Evolutionary conservation across 2,888 invertebrate species (phyloP), one percentile per base, ranked within the genome.

Genomic region (Heliconius sara): DNA sequence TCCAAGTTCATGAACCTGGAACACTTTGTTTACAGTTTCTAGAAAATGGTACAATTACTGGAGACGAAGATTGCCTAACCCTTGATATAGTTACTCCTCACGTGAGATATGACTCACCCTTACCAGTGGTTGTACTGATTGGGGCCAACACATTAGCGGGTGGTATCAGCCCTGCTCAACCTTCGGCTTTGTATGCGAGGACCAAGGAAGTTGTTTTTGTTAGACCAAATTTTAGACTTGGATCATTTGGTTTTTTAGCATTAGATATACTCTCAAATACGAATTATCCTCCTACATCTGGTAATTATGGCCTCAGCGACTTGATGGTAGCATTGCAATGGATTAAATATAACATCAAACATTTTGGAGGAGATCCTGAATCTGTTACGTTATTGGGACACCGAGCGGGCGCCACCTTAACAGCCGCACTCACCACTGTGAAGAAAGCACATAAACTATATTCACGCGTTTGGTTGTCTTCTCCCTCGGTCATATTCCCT

Each of bases 281-380:
- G 0, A 96, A 96, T 30, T 97, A 97, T 88, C 97, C 97, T 0
- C 96, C 95, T 47, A 97, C 97, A 0, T 98, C 98, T 0, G 98
- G 98, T 52, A 98, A 98, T 90, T 98, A 98, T 87, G 98, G 97
- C 0, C 95, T 98, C 0, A 97, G 97, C 2, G 98, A 98, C 88
- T 96, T 98, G 80, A 89, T 98, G 22, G 96, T 96, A 0, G 98
- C 96, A 0, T 93, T 98, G 27, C 95, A 96, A 80, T 98, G 98
- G 98, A 96, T 98, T 3, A 96, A 97, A 81, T 91, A 96, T 83
- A 98, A 98, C 88, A 98, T 98, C 71, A 96, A 96, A 79, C 96
- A 98, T 89, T 98, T 98, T 87, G 98, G 98, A 0, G 98, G 98
- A 0, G 97, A 98, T 89, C 96, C 96, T 1, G 93, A 95, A 1